A percentile compares a stretch with the other conserved stretches of the same genome.
These are phyloP conservation scores for Halocynthia roretzi DNA, from an alignment of 23 tunicate species.

Conservation along the genomic window DNA sequence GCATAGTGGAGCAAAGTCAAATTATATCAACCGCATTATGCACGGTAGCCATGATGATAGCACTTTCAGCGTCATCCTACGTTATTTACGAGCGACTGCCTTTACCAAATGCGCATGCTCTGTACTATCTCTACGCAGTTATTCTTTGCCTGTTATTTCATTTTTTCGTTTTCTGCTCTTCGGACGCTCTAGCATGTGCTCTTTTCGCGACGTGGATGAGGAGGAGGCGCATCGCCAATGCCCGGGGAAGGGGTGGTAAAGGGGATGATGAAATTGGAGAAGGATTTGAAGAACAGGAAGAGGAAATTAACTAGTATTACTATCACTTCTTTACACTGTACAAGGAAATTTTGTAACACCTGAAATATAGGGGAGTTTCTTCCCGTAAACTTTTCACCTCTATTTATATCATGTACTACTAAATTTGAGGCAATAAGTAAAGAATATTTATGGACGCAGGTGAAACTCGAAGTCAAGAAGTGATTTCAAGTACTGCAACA, in stretches of 20 bases:
- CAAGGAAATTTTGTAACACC: too few relatives aligned
- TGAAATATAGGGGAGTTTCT: too few relatives aligned
- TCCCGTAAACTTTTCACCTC: too few relatives aligned
- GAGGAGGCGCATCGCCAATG: constrained; percentile 30
- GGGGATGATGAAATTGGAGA: neutral
- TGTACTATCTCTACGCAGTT: constrained; percentile 59
- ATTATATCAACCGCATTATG: constrained; percentile 15
- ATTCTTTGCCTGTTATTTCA: constrained; percentile 35
- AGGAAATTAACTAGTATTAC: too few relatives aligned
- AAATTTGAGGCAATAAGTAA: too few relatives aligned
- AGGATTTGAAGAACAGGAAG: too few relatives aligned
- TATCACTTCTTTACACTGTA: too few relatives aligned
- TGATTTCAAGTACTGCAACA: too few relatives aligned
- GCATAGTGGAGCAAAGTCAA: constrained; percentile 15
- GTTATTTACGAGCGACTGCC: constrained; percentile 39
- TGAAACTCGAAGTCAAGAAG: too few relatives aligned
- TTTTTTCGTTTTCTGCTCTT: constrained; percentile 31
- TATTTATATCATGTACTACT: too few relatives aligned
- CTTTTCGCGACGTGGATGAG: constrained; percentile 39
- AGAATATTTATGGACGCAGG: too few relatives aligned
- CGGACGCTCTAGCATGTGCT: constrained; percentile 46
- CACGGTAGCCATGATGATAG: constrained; percentile 17
- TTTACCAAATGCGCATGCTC: constrained; percentile 65
- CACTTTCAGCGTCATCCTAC: constrained; percentile 21
- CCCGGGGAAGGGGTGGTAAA: constrained; percentile 7